Evolutionary conservation across 2,888 invertebrate genomes (phyloP).

Genomic region (Dryocosmus kuriphilus): DNA sequence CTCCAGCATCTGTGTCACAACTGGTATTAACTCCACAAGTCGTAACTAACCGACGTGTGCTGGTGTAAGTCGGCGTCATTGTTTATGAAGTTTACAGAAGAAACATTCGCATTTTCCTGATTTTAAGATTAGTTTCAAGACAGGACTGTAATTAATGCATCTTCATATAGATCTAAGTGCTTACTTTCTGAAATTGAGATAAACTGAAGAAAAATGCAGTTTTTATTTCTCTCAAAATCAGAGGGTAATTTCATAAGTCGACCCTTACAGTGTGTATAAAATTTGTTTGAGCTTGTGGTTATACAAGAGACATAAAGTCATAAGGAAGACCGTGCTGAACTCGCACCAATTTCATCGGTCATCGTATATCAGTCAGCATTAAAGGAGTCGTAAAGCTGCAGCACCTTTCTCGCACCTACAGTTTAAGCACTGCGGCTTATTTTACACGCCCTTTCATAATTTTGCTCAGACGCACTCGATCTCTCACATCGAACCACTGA

Average conservation of each 20-base stretch:
- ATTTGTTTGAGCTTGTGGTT: conserved; percentile 20
- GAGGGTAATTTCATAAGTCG: not conserved
- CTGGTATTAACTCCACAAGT: conserved; percentile 31
- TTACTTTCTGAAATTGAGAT: not conserved
- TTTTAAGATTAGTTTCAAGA: not conserved
- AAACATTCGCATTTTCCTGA: not conserved
- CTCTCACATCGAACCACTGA: not conserved
- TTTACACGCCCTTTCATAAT: conserved; percentile 28
- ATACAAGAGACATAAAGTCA: conserved; percentile 54
- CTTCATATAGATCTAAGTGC: not conserved
- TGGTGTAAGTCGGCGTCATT: not conserved
- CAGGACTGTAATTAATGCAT: not conserved
- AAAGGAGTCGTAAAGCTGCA: conserved; percentile 61
- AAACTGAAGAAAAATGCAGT: too few species aligned
- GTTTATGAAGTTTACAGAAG: conserved; percentile 8
- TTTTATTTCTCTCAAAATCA: too few species aligned
- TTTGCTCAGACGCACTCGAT: not conserved
- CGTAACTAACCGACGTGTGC: conserved; percentile 30
- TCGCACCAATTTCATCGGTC: conserved; percentile 60
- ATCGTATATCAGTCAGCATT: conserved; percentile 62
- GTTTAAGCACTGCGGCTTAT: not conserved
- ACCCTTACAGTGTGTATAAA: not conserved
- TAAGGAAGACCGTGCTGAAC: conserved; percentile 56
- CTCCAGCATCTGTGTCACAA: conserved; percentile 53
- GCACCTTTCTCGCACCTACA: conserved; percentile 41